Evolutionary conservation across 2,888 invertebrate genomes (phyloP), one percentile per base, ranked within the genome.

Genomic region (Latrodectus hesperus): DNA sequence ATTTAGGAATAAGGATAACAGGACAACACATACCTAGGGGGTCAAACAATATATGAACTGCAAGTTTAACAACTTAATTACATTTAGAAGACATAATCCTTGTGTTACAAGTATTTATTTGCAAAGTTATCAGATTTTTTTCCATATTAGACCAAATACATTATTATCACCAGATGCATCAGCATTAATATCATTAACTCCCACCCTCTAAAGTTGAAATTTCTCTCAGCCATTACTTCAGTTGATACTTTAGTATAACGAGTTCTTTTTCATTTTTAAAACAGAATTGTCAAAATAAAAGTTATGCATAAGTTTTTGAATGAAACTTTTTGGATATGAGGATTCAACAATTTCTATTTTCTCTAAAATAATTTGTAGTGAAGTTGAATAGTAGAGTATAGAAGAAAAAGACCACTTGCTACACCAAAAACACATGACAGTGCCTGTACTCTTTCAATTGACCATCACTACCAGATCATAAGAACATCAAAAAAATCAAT

Each of bases 311-410:
- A 67, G 17, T 17, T 17, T 67, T 67, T 67, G 0, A 67, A 22
- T 17, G 10, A 22, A 1, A 67, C 67, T 22, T 67, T 67, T 75
- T 64, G 64, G 52, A 49, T 75, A 75, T 75, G 67, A 67, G 22
- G 67, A 17, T 17, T 67, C 17, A 6, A 3, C 67, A 67, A 17
- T 17, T 8, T 17, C 17, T 67, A 67, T 67, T 67, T 67, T 11
- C 1, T 17, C 64, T 75, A 64, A 75, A 64, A 64, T 9, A 55
- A 5, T 55, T 55, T 55, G 55, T 55, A 14, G 55, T 55, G 55
- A 55, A 9, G 16, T 10, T 55, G 55, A 55, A 55, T 10, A 14
- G 10, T 55, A 16, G 10, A 55, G 5, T 55, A 8, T 55, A 55
- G 38, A 38, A 16, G 55, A 55, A 55, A 55, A 55, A 9, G 55